Base-by-base conservation (phyloP, 2,797 vertebrate genomes). In the Xiphophorus birchmanni region DNA sequence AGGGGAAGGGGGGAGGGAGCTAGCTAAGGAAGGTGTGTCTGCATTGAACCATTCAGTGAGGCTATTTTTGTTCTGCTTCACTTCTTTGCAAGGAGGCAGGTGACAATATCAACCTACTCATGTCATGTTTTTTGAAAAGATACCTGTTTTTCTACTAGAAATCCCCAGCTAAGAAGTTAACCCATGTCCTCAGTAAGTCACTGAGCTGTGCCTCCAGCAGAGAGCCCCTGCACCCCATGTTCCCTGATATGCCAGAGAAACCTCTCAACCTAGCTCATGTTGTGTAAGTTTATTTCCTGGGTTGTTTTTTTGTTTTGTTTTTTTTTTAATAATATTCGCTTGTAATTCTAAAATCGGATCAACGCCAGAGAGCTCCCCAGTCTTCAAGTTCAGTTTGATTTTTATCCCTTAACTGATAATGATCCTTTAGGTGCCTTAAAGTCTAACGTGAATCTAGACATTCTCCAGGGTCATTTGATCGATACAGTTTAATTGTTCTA, bases 131-230 rank as follows among this genome's bases (percentile, higher is more conserved):
- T 77, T 60, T 69, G 26, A 45, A 21, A 26, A 7, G 23, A 5
- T 76, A 32, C 58, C 48, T 82, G 74, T 85, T 54, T 84, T 95
- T 93, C 91, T 90, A 87, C 79, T 90, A 99, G 98, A 99, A 99
- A 98, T 99, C 98, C 86, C 98, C 98, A 71, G 98, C 98, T 87
- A 99, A 99, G 97, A 99, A 99, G 96, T 91, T 99, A 92, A 98
- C 98, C 80, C 97, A 97, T 86, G 98, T 97, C 54, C 96, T 99
- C 93, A 99, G 98, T 95, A 99, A 99, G 95, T 99, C 98, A 85
- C 97, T 99, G 96, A 99, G 98, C 95, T 99, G 98, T 92, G 98
- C 98, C 88, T 97, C 98, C 92, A 98, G 96, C 94, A 96, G 96
- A 91, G 98, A 99, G 89, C 97, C 98, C 90, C 96, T 98, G 89